A percentile compares a stretch with the other conserved stretches of the same genome.
Evolutionary conservation across 1,140 invertebrate species (phyloP).

Genomic region (Drosophila melanogaster): Release_6_plus_ISO1_MT NT_033777.3:11952001-11952500

Average conservation of each 20-base stretch:
- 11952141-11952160: slow-evolving; percentile 73
- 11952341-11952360: slow-evolving; percentile 1
- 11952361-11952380: slow-evolving; percentile 11
- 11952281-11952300: slow-evolving; percentile 53
- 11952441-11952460: neutral
- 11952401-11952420: slow-evolving; percentile 2
- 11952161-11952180: slow-evolving; percentile 83
- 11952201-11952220: slow-evolving; percentile 84
- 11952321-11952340: neutral
- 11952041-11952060: slow-evolving; percentile 40
- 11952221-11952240: slow-evolving; percentile 84
- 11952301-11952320: slow-evolving; percentile 49
- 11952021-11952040: slow-evolving; percentile 52
- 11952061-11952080: slow-evolving; percentile 19
- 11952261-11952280: slow-evolving; percentile 54
- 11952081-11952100: slow-evolving; percentile 43
- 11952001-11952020: slow-evolving; percentile 10
- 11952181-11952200: slow-evolving; percentile 84
- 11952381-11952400: neutral
- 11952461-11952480: slow-evolving; percentile 8
- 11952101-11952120: slow-evolving; percentile 75
- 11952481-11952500: neutral
- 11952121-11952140: slow-evolving; percentile 72
- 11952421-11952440: neutral
- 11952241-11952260: slow-evolving; percentile 71